Evolutionary conservation across 1,140 invertebrate species (phyloP), one percentile per base, ranked within the genome.

Genomic region (Aphaenogaster rudis): DNA sequence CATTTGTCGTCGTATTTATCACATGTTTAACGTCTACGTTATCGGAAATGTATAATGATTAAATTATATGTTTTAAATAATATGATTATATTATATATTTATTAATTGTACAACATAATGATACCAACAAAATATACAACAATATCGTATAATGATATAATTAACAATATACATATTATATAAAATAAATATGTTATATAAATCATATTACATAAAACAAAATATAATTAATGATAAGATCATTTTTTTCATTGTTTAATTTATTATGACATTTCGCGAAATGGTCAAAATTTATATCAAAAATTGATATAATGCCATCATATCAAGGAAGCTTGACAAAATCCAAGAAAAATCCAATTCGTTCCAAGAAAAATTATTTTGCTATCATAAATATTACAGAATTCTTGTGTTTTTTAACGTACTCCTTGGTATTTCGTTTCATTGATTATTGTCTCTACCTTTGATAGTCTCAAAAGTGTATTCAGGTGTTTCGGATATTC

Each of bases 361-460:
- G 28, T 28, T 59, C 11, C 15, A n/a, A 59, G 17, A 48, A 72
- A 59, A 48, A 33, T 69, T 52, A 67, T 57, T 54, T 66, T 17
- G 28, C 13, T 28, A 21, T 57, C 9, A 13, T 59, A 59, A 48
- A 33, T 36, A 13, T 72, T 28, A 48, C 2, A 48, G 13, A 61
- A 54, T 52, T 50, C 0, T 15, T 21, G 17, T 28, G 11, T 48
- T 59, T 61, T 21, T 48, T 28, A n/a, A 63, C 21, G 28, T 63
- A 66, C 50, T 17, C 7, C 9, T 59, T 13, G 21, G 69, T 67
- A 79, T 86, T 45, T 72, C 45, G 50, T 87, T 84, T 84, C 85
- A 79, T 90, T 67, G 86, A 89, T 87, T 89, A 87, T 66, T 79
- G 36, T 61, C 36, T 77, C 28, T 52, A 57, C 0, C 33, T 45